These are phyloP conservation scores for Etheostoma spectabile DNA, from an alignment of 2,113 vertebrate genomes.

Conservation along the genomic window DNA sequence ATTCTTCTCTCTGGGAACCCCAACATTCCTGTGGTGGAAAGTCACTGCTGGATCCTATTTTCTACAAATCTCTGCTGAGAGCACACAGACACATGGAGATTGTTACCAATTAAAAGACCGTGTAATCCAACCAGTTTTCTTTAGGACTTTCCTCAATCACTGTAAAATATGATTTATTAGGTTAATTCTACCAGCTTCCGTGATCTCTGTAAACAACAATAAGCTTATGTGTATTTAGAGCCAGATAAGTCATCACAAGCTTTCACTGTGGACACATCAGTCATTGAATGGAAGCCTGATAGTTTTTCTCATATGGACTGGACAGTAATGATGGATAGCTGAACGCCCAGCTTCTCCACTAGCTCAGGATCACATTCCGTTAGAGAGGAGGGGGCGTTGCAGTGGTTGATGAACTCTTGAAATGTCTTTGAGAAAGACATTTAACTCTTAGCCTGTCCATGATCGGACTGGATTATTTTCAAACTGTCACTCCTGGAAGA, in stretches of 20 bases:
- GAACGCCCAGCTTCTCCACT: not conserved
- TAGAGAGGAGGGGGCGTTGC: not conserved
- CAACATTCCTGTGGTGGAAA: conserved; percentile 72
- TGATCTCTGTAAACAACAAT: conserved; percentile 47
- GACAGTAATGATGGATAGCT: not conserved
- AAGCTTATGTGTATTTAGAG: conserved; percentile 27
- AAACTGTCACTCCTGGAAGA: not conserved
- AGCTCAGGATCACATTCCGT: not conserved
- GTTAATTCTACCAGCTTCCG: conserved; percentile 13
- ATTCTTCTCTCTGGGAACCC: conserved; percentile 47
- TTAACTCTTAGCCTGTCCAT: not conserved
- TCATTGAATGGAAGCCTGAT: not conserved
- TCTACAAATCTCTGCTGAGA: conserved; percentile 50
- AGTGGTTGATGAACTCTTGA: not conserved
- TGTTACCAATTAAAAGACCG: conserved; percentile 68
- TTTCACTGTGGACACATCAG: not conserved
- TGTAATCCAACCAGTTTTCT: conserved; percentile 63
- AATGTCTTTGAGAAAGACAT: not conserved
- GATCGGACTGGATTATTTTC: not conserved
- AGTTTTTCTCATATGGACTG: not conserved
- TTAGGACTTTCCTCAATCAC: conserved; percentile 18
- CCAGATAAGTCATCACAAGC: conserved; percentile 10
- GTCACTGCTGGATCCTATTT: conserved; percentile 73
- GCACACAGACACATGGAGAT: conserved; percentile 70
- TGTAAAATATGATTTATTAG: conserved; percentile 36